Conservation (phyloP, 2,113 vertebrate species). For the Ceyx melanurus region DNA sequence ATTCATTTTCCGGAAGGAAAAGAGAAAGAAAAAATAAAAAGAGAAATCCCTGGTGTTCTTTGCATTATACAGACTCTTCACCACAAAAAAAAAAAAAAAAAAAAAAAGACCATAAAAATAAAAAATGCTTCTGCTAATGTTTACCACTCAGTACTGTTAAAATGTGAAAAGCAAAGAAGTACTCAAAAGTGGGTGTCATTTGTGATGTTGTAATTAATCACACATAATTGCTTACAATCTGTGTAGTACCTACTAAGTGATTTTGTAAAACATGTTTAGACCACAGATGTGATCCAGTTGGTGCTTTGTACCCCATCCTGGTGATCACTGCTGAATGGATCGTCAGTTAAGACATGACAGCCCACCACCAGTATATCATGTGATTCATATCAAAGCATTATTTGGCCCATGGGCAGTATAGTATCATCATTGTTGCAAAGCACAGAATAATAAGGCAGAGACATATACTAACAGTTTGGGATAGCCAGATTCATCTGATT, state of each 20-base stretch:
- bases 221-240: background rate
- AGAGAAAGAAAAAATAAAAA: rapidly evolving
- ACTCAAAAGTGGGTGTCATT: background rate
- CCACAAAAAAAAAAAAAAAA: background rate
- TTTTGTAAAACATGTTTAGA: background rate
- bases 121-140: background rate
- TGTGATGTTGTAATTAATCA: background rate
- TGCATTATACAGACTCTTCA: background rate
- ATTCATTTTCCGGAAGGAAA: background rate
- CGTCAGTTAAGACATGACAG: background rate
- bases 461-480: slow-evolving; percentile 50
- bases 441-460: slow-evolving; percentile 40
- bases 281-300: background rate
- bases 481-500: slow-evolving; percentile 48
- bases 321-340: background rate
- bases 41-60: background rate
- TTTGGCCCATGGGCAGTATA: slow-evolving; percentile 13
- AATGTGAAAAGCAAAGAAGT: background rate
- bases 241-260: background rate
- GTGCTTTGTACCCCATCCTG: background rate
- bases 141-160: background rate
- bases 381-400: background rate
- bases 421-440: slow-evolving; percentile 37
- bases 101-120: background rate
- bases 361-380: background rate